Conservation (phyloP, 2,113 vertebrate species). For the Microcebus lehilahytsara region DNA sequence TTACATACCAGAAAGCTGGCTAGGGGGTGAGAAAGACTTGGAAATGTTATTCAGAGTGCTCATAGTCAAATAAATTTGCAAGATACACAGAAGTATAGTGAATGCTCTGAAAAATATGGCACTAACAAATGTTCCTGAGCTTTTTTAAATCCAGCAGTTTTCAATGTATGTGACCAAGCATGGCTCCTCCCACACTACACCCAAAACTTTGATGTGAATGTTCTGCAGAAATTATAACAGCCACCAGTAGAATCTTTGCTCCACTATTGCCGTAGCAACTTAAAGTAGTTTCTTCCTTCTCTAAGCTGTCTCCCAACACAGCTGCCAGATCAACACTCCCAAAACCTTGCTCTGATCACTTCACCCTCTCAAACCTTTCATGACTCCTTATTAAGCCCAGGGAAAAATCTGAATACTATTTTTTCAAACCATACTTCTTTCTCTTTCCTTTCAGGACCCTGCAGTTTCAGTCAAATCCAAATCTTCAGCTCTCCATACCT, state of each 20-base stretch:
- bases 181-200: accelerated
- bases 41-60: neutral
- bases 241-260: neutral
- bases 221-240: neutral
- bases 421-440: neutral
- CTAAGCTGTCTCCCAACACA: neutral
- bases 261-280: neutral
- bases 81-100: neutral
- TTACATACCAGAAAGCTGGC: neutral
- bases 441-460: neutral
- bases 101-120: neutral
- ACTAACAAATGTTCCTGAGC: neutral
- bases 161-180: neutral
- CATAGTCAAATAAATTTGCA: neutral
- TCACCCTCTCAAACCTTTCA: neutral
- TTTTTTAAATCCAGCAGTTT: neutral
- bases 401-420: neutral
- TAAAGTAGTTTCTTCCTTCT: neutral
- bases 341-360: neutral
- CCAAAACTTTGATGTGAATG: neutral
- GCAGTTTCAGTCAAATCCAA: neutral
- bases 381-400: neutral
- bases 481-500: neutral
- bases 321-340: neutral
- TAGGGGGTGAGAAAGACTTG: neutral